These are phyloP conservation scores for Falcunculus frontatus DNA, from an alignment of 2,113 vertebrate genomes.

Conservation along the genomic window DNA sequence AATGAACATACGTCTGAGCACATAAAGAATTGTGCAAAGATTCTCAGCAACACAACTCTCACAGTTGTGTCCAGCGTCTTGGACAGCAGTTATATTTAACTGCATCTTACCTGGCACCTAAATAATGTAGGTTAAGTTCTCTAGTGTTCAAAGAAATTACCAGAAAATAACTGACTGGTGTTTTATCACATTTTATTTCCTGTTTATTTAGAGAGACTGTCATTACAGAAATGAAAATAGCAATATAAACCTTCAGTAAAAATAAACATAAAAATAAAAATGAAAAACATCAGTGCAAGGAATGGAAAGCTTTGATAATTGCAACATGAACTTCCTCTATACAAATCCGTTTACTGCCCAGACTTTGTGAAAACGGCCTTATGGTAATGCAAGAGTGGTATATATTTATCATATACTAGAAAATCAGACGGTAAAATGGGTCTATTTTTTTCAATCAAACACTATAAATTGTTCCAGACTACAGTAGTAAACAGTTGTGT, in stretches of 20 bases:
- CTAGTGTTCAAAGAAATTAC: background rate
- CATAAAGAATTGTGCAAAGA: background rate
- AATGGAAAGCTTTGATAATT: background rate
- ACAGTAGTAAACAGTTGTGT: background rate
- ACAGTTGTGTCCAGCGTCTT: background rate
- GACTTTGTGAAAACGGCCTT: background rate
- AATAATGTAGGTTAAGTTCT: background rate
- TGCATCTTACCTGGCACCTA: background rate
- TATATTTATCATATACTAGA: background rate
- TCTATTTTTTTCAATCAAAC: background rate
- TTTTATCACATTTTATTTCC: slow-evolving; percentile 3
- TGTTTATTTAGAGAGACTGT: slow-evolving; percentile 3
- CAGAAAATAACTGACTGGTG: slow-evolving; percentile 2
- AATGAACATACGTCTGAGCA: background rate
- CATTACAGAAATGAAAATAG: slow-evolving; percentile 29
- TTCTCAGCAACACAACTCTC: background rate
- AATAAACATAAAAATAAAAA: slow-evolving; percentile 18
- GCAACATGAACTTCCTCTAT: background rate
- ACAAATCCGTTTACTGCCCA: background rate
- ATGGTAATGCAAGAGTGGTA: background rate
- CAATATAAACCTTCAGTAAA: background rate
- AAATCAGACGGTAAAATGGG: background rate
- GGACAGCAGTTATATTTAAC: background rate
- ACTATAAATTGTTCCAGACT: background rate
- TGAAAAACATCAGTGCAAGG: background rate